phyloP scores from a whole-genome alignment of 2,888 invertebrate species.

The Epicampocera succincta region DNA sequence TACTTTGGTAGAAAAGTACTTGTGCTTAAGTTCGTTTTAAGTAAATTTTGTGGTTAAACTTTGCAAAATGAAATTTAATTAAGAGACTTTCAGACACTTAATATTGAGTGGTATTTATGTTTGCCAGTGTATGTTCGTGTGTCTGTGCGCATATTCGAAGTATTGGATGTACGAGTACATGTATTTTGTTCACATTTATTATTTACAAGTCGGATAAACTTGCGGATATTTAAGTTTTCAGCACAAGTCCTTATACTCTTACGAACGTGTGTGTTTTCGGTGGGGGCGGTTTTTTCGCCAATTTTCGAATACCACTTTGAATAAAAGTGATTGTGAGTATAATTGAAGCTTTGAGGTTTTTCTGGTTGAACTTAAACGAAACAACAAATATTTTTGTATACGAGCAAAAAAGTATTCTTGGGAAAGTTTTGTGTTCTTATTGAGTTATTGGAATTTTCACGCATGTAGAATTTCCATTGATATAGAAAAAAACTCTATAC shows the following conservation, averaged over 20 bases:
- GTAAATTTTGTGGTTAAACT: constrained; percentile 68
- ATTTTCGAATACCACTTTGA: constrained; percentile 20
- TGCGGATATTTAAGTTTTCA: constrained; percentile 20
- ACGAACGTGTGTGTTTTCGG: constrained; percentile 12
- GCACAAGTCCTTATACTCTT: constrained; percentile 8
- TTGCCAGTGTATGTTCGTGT: not conserved
- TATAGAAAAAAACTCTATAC: too few relatives aligned
- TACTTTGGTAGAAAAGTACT: constrained; percentile 56
- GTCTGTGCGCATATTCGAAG: not conserved
- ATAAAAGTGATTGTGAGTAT: constrained; percentile 4
- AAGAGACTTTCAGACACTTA: constrained; percentile 65
- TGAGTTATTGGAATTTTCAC: too few relatives aligned
- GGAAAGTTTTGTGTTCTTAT: too few relatives aligned
- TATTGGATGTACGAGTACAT: not conserved
- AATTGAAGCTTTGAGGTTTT: too few relatives aligned
- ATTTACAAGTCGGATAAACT: constrained; percentile 31
- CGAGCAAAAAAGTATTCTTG: too few relatives aligned
- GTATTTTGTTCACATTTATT: not conserved
- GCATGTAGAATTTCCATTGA: too few relatives aligned
- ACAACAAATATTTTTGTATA: too few relatives aligned
- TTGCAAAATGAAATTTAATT: constrained; percentile 68
- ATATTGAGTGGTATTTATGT: constrained; percentile 58
- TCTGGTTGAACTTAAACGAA: too few relatives aligned
- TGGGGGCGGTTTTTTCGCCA: constrained; percentile 2
- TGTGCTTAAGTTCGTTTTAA: constrained; percentile 60